Base-by-base conservation (phyloP, 2,797 vertebrate species). In the Pipistrellus kuhlii region DNA sequence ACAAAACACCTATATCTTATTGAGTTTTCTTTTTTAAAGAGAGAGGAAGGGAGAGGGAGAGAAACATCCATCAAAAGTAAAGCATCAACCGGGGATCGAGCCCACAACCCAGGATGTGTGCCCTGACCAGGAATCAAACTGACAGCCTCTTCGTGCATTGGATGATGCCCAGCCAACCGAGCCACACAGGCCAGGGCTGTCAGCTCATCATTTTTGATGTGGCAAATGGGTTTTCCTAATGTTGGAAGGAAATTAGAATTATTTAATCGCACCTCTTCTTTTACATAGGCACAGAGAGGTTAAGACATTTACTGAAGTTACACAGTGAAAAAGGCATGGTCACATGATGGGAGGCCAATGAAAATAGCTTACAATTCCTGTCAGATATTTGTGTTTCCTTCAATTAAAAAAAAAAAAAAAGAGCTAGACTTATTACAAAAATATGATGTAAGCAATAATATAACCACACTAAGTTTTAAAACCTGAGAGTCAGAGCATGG, bases 321-420 rank as follows among this genome's bases (percentile, higher is more conserved):
- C n/a, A 30, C 6, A 44, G 17, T n/a, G 38, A 92, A 44, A 86
- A 46, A 57, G 59, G 78, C 9, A 3, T n/a, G 62, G 30, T 20
- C 76, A 48, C 17, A 1, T 41, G 17, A 27, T 41, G 30, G 32
- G 41, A 91, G 73, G 53, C 44, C 18, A 59, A 8, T 80, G 46
- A n/a, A 62, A 23, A 71, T 35, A 84, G 41, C 59, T 82, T 91
- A 20, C 25, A 38, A 88, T 94, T 94, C 57, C 92, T 95, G 77
- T 94, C 21, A 18, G 66, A 88, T 2, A 0, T 59, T 55, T 38
- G 30, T 32, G 13, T 95, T 89, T 92, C 84, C 38, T 84, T 85
- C 64, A 62, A 3, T 55, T 95, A 93, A 89, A 35, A 57, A 80
- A 81, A 38, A 81, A 80, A 81, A 93, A 81, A 80, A 81, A 93